Conservation (phyloP, 2,797 vertebrate genomes). For the Carapus acus region DNA sequence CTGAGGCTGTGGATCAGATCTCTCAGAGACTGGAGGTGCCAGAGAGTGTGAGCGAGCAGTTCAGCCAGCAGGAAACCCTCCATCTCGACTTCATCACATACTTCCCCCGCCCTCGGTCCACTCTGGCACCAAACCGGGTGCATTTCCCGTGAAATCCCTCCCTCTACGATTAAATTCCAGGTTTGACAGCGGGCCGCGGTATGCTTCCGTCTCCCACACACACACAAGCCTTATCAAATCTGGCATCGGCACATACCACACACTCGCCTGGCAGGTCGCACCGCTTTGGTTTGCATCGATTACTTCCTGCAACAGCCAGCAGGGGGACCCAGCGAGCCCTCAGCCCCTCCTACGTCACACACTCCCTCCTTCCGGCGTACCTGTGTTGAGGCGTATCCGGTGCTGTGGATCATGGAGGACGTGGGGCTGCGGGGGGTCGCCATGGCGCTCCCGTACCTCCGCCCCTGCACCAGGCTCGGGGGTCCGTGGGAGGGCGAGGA, state of each 20-base stretch:
- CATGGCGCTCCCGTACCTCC: conserved; percentile 61
- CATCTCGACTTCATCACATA: no score
- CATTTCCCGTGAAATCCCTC: no score
- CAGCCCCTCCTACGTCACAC: no score
- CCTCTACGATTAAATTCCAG: neutral
- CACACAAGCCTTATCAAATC: no score
- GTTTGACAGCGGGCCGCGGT: no score
- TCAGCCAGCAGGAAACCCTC: neutral
- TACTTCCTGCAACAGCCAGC: no score
- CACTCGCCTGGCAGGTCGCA: no score
- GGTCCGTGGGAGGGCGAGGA: conserved; percentile 70
- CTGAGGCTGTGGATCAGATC: conserved; percentile 65
- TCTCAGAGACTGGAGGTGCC: conserved; percentile 62
- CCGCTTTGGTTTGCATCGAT: no score
- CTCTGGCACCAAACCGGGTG: neutral
- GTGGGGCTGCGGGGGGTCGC: conserved; percentile 67
- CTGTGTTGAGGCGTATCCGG: conserved; percentile 59
- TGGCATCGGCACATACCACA: no score
- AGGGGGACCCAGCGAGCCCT: no score
- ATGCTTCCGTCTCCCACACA: no score
- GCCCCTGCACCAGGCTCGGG: conserved; percentile 54
- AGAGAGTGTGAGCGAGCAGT: conserved; percentile 7
- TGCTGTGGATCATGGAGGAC: conserved; percentile 61
- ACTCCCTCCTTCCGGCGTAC: conserved; percentile 33
- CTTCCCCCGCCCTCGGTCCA: neutral